Evolutionary conservation across 92 coral and sea anemone genomes (phyloP), one percentile per base, ranked within the genome.

Genomic region (Muricea muricata): DNA sequence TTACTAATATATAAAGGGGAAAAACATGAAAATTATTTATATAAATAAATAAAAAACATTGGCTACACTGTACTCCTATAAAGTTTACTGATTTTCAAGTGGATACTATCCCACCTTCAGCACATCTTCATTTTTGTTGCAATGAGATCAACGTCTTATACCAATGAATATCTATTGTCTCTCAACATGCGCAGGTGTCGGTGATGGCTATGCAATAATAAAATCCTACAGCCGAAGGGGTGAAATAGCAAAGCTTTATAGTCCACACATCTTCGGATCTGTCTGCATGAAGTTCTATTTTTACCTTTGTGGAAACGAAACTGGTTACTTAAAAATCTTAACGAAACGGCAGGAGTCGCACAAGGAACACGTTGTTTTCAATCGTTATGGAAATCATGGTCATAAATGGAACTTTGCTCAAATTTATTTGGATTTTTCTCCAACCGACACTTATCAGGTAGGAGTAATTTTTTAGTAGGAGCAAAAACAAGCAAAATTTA

Each of bases 271-370:
- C 47, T 33, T 50, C 7, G 75, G 75, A n/a, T 41, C 75, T 33
- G 75, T 68, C 24, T 68, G 75, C 46, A 29, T 68, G 75, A 68
- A 37, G 75, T 68, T 68, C n/a, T 68, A 20, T 24, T 68, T 68
- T 68, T 41, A 68, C 26, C 47, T 68, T 14, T 20, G 35, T 33
- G 75, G 75, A 68, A 20, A 21, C 1, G 42, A 68, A 33, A 33
- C 75, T 29, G 75, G 75, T 14, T 32, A 33, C n/a, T 41, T 68
- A 12, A 68, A 68, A 68, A 68, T 68, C 46, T 15, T 10, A 3
- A 66, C 73, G 1, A 25, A 32, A 26, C 7, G 23, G 10, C 26
- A 68, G 46, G 1, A 52, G 4, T 18, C n/a, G 3, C 0, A 1
- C 13, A 3, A 68, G 0, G 41, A 29, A 12, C 20, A 0, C 20